Base-by-base conservation (phyloP, 2,797 vertebrate genomes). In the Florisuga fusca region DNA sequence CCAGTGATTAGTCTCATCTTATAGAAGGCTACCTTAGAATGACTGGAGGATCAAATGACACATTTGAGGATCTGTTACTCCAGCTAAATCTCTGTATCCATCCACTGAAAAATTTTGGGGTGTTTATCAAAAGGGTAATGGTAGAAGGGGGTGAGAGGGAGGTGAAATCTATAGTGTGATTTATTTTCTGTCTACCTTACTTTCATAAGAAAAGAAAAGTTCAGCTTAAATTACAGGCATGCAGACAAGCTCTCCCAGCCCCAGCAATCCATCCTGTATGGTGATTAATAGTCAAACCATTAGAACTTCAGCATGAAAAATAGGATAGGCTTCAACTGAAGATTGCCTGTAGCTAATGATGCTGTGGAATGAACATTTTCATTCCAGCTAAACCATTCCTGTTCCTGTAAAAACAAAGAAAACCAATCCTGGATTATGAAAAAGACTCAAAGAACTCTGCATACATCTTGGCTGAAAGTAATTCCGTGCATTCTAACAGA, bases 331-430 rank as follows among this genome's bases (percentile, higher is more conserved):
- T 96, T 92, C 78, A 89, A 57, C 41, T 92, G 87, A 84, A 87
- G 94, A 85, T 18, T 88, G 72, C 89, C 84, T 88, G 75, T 81
- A 89, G 81, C 87, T 89, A 87, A 97, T 86, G 94, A 87, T 84
- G 90, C 88, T 94, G 92, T 77, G 73, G 79, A 94, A 96, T 93
- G 86, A 87, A 71, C 59, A 25, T 83, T 89, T 94, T 97, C 87
- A 86, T 97, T 94, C 89, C 92, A 96, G 85, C 66, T 58, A 90
- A 95, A 88, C 84, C 85, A 90, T 94, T 94, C 59, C 68, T 34
- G 76, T 74, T 76, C 93, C 74, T 94, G 85, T 94, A 84, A 95
- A 95, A 95, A 94, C 89, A 95, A 96, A 89, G 95, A 94, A 97
- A 96, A 64, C 36, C 88, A 55, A 17, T 76, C 86, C 48, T 34